Base-by-base conservation (phyloP, 2,888 invertebrate species). In the Agriopis aurantiaria region DNA sequence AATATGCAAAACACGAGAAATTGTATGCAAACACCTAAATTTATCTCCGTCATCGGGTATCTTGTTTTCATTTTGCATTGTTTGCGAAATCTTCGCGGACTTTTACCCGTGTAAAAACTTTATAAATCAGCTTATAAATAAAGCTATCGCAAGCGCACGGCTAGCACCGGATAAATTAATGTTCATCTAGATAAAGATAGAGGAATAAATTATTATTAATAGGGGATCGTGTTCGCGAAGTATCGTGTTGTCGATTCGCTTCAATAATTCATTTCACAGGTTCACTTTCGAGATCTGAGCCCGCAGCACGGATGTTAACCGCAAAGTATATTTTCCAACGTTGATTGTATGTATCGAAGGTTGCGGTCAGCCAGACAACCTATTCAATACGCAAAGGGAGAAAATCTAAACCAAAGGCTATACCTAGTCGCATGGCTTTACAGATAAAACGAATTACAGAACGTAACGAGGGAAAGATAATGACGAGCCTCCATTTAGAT, bases 191-290 rank as follows among this genome's bases (percentile, higher is more conserved):
- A 73, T 75, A 72, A 69, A 77, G 69, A 73, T 75, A 73, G 72
- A 43, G 56, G 64, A 72, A 79, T 80, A 80, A 79, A 82, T 82
- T 78, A 82, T 80, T 78, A 82, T 81, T 78, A 82, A 85, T 83
- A 79, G 77, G 69, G 75, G 84, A 87, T 88, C 84, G 78, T 85
- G 83, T 89, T 87, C 85, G 80, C 85, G 82, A 79, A 81, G 86
- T 90, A 88, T 89, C 89, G 81, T 81, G 84, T 91, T 85, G 83
- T 86, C 82, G 90, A 87, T 86, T 85, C 88, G 91, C 90, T 89
- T 93, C 89, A 89, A 85, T 92, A 90, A 87, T 82, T 91, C 89
- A 92, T 92, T 91, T 92, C 91, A 87, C 91, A 89, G 88, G 90
- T 91, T 92, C 90, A 85, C 92, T 92, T 92, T 93, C 93, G 82